Base-by-base conservation (phyloP, 2,797 vertebrate species). In the Tokudaia muenninki region DNA sequence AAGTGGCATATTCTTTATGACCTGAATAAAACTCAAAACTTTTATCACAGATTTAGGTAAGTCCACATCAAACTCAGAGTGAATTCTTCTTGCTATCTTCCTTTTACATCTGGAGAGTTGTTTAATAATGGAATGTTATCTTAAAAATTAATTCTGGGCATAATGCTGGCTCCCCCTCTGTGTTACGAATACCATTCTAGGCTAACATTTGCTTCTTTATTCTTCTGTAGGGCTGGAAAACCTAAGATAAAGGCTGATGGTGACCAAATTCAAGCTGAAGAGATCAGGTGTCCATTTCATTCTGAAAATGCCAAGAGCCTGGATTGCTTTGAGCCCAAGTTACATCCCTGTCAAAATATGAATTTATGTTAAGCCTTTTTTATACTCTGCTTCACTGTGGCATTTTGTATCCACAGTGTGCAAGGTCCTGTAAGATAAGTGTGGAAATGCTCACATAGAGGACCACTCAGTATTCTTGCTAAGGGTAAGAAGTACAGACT, bases 291-390 rank as follows among this genome's bases (percentile, higher is more conserved):
- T 84, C 29, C 5, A 55, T 65, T 87, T 90, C 37, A 70, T 55
- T 47, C 75, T 72, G 37, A 57, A 67, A 13, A 47, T 90, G 77
- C 93, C 87, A 89, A 37, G 13, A 95, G 16, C 13, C 44, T 44
- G 80, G 59, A 72, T 59, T 59, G 57, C 57, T 92, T 65, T 63
- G 57, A 26, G 19, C n/a, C 24, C 74, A 31, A 79, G 34, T 91
- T 57, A 57, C n/a, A 50, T 88, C 22, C 84, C 81, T 84, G 96
- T 61, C 55, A 92, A 84, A 90, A 94, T 67, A 65, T 5, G 16
- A 14, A n/a, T 95, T 95, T 55, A 88, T 3, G 1, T 79, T 88
- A 96, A 31, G 21, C 95, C 84, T 83, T 55, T 96, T 96, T 84
- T 61, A 92, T 57, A 57, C 12, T 75, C 93, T 81, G 2, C 80